phyloP scores from a whole-genome alignment of 2,113 vertebrate genomes.

The Marmota flaviventris region DNA sequence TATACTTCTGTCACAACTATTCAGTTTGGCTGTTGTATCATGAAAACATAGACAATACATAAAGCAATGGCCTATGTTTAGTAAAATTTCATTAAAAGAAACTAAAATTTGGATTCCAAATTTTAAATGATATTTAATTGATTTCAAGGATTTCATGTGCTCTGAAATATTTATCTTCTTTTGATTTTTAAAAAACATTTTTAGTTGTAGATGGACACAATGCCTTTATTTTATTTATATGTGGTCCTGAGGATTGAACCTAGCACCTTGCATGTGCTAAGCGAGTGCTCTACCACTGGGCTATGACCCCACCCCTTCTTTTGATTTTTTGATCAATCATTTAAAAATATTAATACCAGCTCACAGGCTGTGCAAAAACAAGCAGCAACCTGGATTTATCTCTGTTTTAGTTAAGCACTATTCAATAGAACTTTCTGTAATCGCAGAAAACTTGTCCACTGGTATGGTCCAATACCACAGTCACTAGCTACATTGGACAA shows the following conservation, averaged over 20 bases:
- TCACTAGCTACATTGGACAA: not conserved
- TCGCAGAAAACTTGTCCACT: not conserved
- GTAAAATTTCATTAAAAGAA: not conserved
- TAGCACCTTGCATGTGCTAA: no score
- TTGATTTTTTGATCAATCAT: not conserved
- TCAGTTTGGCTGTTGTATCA: not conserved
- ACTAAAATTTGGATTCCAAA: not conserved
- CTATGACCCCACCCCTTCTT: no score
- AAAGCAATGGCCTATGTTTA: not conserved
- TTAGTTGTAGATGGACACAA: no score
- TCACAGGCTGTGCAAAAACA: not conserved
- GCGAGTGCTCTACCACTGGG: no score
- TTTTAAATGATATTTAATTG: not conserved
- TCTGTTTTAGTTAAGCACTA: not conserved
- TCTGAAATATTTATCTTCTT: slow-evolving; percentile 10
- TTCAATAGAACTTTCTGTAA: not conserved
- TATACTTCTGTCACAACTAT: not conserved
- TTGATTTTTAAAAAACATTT: not conserved
- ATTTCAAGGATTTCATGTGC: not conserved
- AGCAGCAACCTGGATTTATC: not conserved
- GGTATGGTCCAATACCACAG: not conserved
- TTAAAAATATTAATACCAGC: slow-evolving; percentile 14
- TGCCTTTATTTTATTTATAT: no score
- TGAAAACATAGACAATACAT: not conserved
- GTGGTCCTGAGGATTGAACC: no score